Evolutionary conservation across 2,113 vertebrate genomes (phyloP), one percentile per base, ranked within the genome.

Genomic region (Nesogale talazaci): DNA sequence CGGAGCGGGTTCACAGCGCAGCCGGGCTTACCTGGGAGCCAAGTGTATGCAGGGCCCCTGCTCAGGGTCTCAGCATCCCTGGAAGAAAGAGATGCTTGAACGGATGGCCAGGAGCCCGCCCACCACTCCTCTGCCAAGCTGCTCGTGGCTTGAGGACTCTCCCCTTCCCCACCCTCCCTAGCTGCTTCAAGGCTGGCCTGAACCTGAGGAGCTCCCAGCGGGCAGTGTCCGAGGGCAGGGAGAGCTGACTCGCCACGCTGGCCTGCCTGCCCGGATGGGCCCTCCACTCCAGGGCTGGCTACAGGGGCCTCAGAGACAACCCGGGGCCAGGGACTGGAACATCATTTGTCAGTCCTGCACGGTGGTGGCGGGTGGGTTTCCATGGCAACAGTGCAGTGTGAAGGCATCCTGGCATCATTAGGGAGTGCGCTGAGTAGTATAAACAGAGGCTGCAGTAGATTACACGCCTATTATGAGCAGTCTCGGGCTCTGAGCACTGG

Each of bases 391-490:
- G 97, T 98, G 97, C 97, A 97, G 98, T 97, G 96, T 96, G 95
- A 97, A 96, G 97, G 97, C 98, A 98, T 98, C 97, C 97, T 97
- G 87, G 97, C 97, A 96, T 97, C 98, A 97, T 98, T 88, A 96
- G 97, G 97, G 97, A 98, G 94, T 5, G 94, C 91, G 80, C 61
- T 2, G 97, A 98, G 97, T 97, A 97, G 97, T 84, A 97, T 97
- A 98, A 98, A 98, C 98, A 98, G 97, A 78, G 97, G 97, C 98
- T 98, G 98, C 98, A 96, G 97, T 96, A 98, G 98, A 98, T 98
- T 98, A 98, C 97, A 94, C 86, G 97, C 98, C 98, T 97, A 98
- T 98, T 98, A 98, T 75, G 93, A 98, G 59, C 97, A 98, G 98
- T 97, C 96, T 94, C 94, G 81, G 98, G 97, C 98, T 97, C 96